Conservation (phyloP, 2,888 invertebrate species). For the Lasioglossum calceatum region DNA sequence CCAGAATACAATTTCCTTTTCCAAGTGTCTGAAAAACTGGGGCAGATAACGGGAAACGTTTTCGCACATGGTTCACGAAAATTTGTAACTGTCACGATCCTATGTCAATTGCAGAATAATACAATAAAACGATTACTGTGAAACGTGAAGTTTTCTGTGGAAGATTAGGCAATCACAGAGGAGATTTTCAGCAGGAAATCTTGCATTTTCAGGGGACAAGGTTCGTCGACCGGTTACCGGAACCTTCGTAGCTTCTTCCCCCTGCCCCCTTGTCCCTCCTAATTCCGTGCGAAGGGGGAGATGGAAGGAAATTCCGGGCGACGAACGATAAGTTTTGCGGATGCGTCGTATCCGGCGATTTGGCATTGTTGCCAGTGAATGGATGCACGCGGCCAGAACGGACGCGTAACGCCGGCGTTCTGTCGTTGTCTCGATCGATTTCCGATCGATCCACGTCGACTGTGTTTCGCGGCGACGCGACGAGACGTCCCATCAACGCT, state of each 20-base stretch:
- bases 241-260: background rate
- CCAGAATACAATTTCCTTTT: background rate
- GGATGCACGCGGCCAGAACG: slow-evolving; percentile 80
- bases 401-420: slow-evolving; percentile 44
- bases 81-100: too few relatives aligned
- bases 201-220: slow-evolving; percentile 1
- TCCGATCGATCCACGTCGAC: slow-evolving; percentile 47
- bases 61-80: background rate
- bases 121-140: too few relatives aligned
- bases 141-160: background rate
- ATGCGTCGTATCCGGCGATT: slow-evolving; percentile 83
- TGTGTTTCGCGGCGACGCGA: background rate
- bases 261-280: background rate
- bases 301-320: slow-evolving; percentile 69
- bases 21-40: background rate
- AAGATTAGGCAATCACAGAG: background rate
- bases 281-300: slow-evolving; percentile 12
- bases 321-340: slow-evolving; percentile 80
- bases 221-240: slow-evolving; percentile 14
- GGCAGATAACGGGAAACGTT: slow-evolving; percentile 1
- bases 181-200: background rate
- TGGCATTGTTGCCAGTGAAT: slow-evolving; percentile 80
- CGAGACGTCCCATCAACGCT: background rate
- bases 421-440: slow-evolving; percentile 47
- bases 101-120: background rate